Conservation (phyloP, 2,113 vertebrate genomes). For the Thomomys bottae region DNA sequence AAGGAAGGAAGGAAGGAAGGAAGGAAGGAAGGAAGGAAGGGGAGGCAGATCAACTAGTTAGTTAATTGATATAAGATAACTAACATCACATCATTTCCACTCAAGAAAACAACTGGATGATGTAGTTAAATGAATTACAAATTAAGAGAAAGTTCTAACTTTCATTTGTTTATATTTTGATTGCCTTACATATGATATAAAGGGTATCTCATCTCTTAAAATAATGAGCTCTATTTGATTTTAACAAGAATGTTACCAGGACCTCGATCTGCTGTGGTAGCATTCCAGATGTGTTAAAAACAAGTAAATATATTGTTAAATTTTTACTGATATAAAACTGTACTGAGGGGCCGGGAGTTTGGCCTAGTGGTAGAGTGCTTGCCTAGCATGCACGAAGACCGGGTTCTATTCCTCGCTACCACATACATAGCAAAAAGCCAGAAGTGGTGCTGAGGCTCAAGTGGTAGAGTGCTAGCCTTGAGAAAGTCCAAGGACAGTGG, state of each 20-base stretch:
- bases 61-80: neutral
- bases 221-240: neutral
- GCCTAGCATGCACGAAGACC: too few relatives aligned
- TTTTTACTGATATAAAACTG: too few relatives aligned
- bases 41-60: neutral
- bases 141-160: neutral
- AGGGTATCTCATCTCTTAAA: neutral
- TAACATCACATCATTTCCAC: neutral
- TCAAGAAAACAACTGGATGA: neutral
- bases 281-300: constrained; percentile 28
- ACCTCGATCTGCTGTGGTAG: neutral
- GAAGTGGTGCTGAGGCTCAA: too few relatives aligned
- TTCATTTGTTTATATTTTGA: neutral
- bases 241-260: neutral
- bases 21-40: too few relatives aligned
- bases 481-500: too few relatives aligned
- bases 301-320: constrained; percentile 11
- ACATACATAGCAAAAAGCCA: too few relatives aligned
- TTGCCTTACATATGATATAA: neutral
- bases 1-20: too few relatives aligned
- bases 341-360: too few relatives aligned
- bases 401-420: too few relatives aligned
- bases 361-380: too few relatives aligned
- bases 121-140: neutral
- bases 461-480: too few relatives aligned